Evolutionary conservation across 2,797 vertebrate genomes (phyloP).

Genomic region (Falco novaeseelandiae): DNA sequence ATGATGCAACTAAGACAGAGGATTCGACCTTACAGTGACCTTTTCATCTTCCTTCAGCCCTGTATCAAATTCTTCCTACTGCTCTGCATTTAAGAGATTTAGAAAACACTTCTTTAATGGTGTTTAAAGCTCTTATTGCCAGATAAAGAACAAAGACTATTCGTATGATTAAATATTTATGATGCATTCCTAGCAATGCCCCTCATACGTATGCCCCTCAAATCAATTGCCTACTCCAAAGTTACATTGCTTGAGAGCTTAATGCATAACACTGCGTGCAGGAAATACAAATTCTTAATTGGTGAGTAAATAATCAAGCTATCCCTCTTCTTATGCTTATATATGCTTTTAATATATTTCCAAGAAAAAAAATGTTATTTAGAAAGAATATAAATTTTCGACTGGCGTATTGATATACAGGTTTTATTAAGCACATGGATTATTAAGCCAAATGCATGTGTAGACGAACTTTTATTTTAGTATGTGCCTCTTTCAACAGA

Average conservation of each 20-base stretch:
- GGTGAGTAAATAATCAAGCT: conserved; percentile 53
- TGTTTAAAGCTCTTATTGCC: conserved; percentile 42
- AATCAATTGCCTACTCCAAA: conserved; percentile 64
- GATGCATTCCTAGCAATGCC: conserved; percentile 12
- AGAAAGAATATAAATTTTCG: background rate
- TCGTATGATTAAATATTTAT: conserved; percentile 59
- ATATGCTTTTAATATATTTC: conserved; percentile 18
- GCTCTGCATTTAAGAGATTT: conserved; percentile 40
- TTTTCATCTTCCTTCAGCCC: conserved; percentile 51
- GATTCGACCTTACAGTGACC: conserved; percentile 80
- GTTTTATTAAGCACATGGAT: background rate
- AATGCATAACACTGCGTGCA: conserved; percentile 22
- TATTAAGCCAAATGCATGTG: background rate
- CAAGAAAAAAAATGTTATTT: background rate
- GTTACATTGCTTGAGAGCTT: conserved; percentile 58
- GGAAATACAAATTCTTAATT: conserved; percentile 52
- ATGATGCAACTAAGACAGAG: conserved; percentile 77
- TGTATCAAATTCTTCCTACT: conserved; percentile 47
- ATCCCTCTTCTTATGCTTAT: conserved; percentile 8
- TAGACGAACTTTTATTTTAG: background rate
- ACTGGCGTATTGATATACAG: background rate
- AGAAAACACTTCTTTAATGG: conserved; percentile 71
- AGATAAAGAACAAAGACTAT: conserved; percentile 56
- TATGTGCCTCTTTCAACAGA: background rate
- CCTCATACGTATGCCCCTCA: conserved; percentile 8